Conservation (phyloP, 2,888 invertebrate species). For the Arrhopalites spinosus region DNA sequence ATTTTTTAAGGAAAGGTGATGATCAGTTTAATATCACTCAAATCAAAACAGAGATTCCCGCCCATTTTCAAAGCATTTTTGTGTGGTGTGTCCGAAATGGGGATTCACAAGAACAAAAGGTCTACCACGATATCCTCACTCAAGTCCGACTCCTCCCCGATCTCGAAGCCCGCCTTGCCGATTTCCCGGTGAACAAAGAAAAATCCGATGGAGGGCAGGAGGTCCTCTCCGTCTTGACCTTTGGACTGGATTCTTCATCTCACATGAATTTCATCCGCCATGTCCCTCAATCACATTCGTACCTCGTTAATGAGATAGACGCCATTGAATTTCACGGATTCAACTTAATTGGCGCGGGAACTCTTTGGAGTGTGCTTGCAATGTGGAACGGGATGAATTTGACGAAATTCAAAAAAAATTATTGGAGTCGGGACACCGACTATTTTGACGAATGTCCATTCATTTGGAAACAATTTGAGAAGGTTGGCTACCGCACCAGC, state of each 20-base stretch:
- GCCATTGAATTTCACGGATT: constrained; percentile 8
- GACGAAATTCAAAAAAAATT: neutral
- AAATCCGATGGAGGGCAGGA: neutral
- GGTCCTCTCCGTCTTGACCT: neutral
- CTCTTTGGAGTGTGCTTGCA: constrained; percentile 1
- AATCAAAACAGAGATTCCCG: too few species aligned
- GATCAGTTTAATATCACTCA: too few species aligned
- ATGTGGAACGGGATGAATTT: neutral
- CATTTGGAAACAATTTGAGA: constrained; percentile 1
- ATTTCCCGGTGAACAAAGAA: too few species aligned
- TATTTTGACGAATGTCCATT: neutral
- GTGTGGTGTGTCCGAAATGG: neutral
- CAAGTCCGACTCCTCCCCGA: neutral
- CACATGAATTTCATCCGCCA: constrained; percentile 4
- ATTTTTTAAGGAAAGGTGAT: too few species aligned
- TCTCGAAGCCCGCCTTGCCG: neutral
- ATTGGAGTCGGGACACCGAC: neutral
- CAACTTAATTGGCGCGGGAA: neutral
- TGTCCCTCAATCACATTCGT: neutral
- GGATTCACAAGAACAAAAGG: neutral
- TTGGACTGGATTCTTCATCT: neutral
- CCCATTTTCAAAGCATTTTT: neutral
- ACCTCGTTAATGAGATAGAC: neutral
- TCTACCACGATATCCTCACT: constrained; percentile 5
- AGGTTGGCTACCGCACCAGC: neutral